phyloP scores from a whole-genome alignment of 2,797 vertebrate species.

The Amblyopsis hoosieri region DNA sequence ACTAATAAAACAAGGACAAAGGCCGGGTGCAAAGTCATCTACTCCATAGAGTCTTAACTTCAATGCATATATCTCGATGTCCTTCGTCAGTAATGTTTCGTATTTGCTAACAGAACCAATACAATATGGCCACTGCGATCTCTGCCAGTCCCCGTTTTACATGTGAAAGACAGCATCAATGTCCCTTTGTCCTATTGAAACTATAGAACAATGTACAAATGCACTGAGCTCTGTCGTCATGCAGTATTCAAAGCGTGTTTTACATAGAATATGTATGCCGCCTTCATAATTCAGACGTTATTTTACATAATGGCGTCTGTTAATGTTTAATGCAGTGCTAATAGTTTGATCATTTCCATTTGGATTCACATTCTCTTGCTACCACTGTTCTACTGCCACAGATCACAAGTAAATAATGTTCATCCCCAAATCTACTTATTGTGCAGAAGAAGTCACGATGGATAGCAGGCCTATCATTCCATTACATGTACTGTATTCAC shows the following conservation, averaged over 20 bases:
- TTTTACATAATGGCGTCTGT: conserved; percentile 60
- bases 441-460: conserved; percentile 46
- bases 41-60: conserved; percentile 29
- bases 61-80: conserved; percentile 13
- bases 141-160: not conserved
- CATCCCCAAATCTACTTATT: conserved; percentile 21
- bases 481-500: conserved; percentile 51
- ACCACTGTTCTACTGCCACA: conserved; percentile 25
- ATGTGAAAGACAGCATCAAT: conserved; percentile 21
- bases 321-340: conserved; percentile 62
- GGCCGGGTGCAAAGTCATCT: conserved; percentile 53
- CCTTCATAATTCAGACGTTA: conserved; percentile 56
- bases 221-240: conserved; percentile 20
- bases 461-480: conserved; percentile 11
- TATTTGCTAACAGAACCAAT: conserved; percentile 7
- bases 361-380: conserved; percentile 29
- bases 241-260: conserved; percentile 43
- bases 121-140: not conserved
- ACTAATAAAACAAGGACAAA: conserved; percentile 66
- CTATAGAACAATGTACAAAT: conserved; percentile 26
- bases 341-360: conserved; percentile 24
- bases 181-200: not conserved
- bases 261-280: conserved; percentile 31
- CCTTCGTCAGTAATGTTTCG: conserved; percentile 8
- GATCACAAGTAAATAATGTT: conserved; percentile 12